A percentile compares a stretch with the other conserved stretches of the same genome.
Conservation (phyloP, 92 coral and sea anemone genomes). For the Virgularia gustaviana region DNA sequence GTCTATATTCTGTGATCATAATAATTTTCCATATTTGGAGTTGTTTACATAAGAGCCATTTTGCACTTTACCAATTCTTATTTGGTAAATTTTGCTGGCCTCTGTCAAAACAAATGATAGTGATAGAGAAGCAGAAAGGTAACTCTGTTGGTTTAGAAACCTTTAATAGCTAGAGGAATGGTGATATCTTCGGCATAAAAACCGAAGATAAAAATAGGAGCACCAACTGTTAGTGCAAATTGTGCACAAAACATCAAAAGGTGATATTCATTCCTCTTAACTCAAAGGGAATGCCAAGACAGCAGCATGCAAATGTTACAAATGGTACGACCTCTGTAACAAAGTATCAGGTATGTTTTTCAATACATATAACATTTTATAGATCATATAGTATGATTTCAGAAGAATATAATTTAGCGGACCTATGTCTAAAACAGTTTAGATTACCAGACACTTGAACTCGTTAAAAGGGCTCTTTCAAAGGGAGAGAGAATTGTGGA, state of each 20-base stretch:
- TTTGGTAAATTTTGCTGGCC: too few relatives aligned
- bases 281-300: slow-evolving; percentile 2
- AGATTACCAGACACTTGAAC: slow-evolving; percentile 32
- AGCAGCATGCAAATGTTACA: slow-evolving; percentile 26
- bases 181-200: not conserved
- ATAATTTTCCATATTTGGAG: too few relatives aligned
- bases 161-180: slow-evolving; percentile 1
- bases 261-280: not conserved
- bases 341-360: slow-evolving; percentile 35
- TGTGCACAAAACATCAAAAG: slow-evolving; percentile 16
- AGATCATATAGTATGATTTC: too few relatives aligned
- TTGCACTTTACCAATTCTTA: too few relatives aligned
- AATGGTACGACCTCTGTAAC: slow-evolving; percentile 32
- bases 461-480: slow-evolving; percentile 1
- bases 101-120: too few relatives aligned
- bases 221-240: not conserved
- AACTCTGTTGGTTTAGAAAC: slow-evolving; percentile 7
- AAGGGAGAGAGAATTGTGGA: slow-evolving; percentile 26
- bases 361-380: not conserved
- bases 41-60: too few relatives aligned
- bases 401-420: not conserved
- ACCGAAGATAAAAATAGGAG: slow-evolving; percentile 8
- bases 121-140: slow-evolving; percentile 7
- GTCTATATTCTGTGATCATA: too few relatives aligned
- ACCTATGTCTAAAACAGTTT: slow-evolving; percentile 1